Conservation (phyloP, 2,797 vertebrate genomes). For the Chlorospingus flavigularis region DNA sequence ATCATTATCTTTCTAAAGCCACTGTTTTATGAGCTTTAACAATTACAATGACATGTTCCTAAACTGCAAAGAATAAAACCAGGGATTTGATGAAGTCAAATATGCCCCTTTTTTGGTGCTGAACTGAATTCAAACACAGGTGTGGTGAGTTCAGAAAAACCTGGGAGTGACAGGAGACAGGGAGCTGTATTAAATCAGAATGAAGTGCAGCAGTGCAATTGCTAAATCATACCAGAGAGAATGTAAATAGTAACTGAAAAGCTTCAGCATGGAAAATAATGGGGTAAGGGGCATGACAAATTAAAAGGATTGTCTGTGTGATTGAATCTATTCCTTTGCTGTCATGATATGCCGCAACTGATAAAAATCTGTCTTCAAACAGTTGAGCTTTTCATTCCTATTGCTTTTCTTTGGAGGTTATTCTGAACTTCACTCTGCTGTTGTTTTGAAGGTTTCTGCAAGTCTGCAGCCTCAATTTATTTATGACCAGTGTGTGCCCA, state of each 20-base stretch:
- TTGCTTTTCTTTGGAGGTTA: neutral
- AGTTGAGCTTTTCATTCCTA: neutral
- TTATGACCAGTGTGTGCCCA: neutral
- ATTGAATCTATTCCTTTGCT: neutral
- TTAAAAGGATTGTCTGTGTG: neutral
- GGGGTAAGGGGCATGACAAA: neutral
- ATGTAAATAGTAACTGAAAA: neutral
- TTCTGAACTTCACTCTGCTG: slow-evolving; percentile 5
- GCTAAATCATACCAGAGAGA: neutral
- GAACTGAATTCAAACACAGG: neutral
- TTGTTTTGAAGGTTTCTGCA: slow-evolving; percentile 24
- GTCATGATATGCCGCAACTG: neutral
- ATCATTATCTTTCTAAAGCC: neutral
- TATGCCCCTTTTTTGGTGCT: neutral
- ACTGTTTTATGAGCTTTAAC: neutral
- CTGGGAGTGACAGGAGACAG: neutral
- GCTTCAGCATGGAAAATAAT: neutral
- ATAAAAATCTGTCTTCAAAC: neutral
- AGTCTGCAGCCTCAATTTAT: neutral
- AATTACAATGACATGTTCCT: neutral
- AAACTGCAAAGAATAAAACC: neutral
- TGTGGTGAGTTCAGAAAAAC: neutral
- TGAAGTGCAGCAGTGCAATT: neutral
- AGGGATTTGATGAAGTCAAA: neutral
- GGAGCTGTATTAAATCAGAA: neutral